These are phyloP conservation scores for Lagopus muta DNA, from an alignment of 2,113 vertebrate species.

Conservation along the genomic window DNA sequence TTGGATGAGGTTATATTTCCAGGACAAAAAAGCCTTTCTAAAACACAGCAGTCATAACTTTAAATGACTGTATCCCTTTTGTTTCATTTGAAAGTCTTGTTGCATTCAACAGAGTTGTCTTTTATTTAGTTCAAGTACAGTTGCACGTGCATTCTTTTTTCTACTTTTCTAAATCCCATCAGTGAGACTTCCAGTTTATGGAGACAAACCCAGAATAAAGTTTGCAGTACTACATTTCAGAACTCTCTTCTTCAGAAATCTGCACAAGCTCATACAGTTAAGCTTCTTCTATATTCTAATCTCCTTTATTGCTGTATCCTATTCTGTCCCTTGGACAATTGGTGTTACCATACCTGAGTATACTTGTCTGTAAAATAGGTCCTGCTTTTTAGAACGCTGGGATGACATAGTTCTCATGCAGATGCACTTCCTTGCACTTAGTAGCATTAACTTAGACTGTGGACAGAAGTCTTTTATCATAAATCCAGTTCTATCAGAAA, in stretches of 20 bases:
- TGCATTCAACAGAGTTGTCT: background rate
- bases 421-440: background rate
- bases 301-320: background rate
- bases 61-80: background rate
- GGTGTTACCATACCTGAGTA: background rate
- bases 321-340: background rate
- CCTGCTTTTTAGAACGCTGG: background rate
- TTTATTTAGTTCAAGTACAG: background rate
- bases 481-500: background rate
- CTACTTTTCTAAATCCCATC: background rate
- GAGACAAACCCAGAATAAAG: background rate
- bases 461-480: background rate
- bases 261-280: background rate
- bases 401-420: background rate
- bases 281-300: background rate
- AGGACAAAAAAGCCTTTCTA: background rate
- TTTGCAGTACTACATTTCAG: background rate
- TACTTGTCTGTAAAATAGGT: background rate
- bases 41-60: background rate
- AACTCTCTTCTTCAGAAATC: background rate
- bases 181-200: background rate
- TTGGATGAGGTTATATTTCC: constrained; percentile 2
- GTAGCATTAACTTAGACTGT: background rate
- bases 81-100: background rate
- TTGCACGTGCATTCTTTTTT: background rate